A percentile compares a stretch with the other conserved stretches of the same genome.
phyloP scores from a whole-genome alignment of 92 coral and sea anemone genomes.

The Metridium senile region DNA sequence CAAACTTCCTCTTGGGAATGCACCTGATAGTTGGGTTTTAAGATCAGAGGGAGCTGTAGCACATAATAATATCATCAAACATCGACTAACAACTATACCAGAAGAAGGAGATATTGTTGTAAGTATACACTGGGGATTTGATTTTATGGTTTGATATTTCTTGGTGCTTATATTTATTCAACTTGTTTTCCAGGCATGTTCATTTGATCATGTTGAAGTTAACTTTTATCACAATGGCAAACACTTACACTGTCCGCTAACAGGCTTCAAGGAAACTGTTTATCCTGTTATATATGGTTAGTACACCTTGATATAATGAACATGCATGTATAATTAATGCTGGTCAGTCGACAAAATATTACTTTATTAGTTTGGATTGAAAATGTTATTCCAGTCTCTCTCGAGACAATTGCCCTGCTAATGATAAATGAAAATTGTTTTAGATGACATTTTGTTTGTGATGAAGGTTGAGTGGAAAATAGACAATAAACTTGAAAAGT shows the following conservation, averaged over 20 bases:
- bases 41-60: constrained; percentile 93
- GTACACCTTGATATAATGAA: constrained; percentile 2
- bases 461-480: no score
- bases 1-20: constrained; percentile 88
- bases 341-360: background rate
- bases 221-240: constrained; percentile 95
- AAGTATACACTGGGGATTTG: no score
- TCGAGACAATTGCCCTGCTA: no score
- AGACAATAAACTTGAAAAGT: no score
- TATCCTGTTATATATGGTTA: constrained; percentile 93
- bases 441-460: no score
- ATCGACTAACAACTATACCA: constrained; percentile 68
- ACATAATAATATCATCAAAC: constrained; percentile 68
- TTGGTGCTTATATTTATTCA: background rate
- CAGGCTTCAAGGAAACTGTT: constrained; percentile 94
- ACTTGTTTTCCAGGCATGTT: constrained; percentile 76
- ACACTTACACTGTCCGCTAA: constrained; percentile 91
- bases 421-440: no score
- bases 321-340: background rate
- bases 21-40: constrained; percentile 90
- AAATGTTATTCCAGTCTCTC: no score
- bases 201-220: constrained; percentile 95
- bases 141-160: background rate
- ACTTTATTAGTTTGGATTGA: no score
- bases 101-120: constrained; percentile 97